A percentile compares a stretch with the other conserved stretches of the same genome.
Conservation (phyloP, 1,140 invertebrate genomes). For the Drosophila nannoptera region DNA sequence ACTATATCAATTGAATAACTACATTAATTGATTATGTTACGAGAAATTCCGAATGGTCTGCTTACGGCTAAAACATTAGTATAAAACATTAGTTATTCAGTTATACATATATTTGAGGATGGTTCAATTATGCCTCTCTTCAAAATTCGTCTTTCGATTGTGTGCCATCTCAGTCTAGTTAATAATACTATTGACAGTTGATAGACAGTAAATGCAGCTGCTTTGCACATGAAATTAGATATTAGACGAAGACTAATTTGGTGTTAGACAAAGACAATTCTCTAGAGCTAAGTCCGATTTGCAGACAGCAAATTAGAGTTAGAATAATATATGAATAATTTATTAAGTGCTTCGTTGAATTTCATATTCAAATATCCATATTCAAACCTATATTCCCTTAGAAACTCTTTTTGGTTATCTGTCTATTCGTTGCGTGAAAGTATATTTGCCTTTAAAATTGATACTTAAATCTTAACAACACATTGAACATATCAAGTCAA, state of each 20-base stretch:
- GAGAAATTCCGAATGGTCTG: slow-evolving; percentile 20
- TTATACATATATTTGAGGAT: slow-evolving; percentile 16
- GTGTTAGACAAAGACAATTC: too few relatives aligned
- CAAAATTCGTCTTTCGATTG: slow-evolving; percentile 33
- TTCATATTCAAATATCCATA: too few relatives aligned
- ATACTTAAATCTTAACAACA: background rate
- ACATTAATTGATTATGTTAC: slow-evolving; percentile 27
- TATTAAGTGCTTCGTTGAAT: too few relatives aligned
- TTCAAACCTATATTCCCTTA: too few relatives aligned
- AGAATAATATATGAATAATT: too few relatives aligned
- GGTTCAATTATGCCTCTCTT: slow-evolving; percentile 3
- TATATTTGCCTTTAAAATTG: background rate
- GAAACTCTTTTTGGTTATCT: too few relatives aligned
- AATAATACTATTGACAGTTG: slow-evolving; percentile 30
- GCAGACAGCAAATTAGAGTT: too few relatives aligned
- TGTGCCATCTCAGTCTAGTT: slow-evolving; percentile 30
- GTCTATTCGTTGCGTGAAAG: background rate
- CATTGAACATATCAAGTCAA: too few relatives aligned
- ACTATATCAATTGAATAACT: slow-evolving; percentile 16
- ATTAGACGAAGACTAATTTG: too few relatives aligned
- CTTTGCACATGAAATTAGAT: background rate
- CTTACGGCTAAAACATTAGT: slow-evolving; percentile 4
- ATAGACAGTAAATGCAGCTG: slow-evolving; percentile 13
- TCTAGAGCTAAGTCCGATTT: too few relatives aligned
- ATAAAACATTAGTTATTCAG: slow-evolving; percentile 20